Conservation (phyloP, 30 jellyfish, hydroid and myxozoan species). For the Cassiopea andromeda region DNA sequence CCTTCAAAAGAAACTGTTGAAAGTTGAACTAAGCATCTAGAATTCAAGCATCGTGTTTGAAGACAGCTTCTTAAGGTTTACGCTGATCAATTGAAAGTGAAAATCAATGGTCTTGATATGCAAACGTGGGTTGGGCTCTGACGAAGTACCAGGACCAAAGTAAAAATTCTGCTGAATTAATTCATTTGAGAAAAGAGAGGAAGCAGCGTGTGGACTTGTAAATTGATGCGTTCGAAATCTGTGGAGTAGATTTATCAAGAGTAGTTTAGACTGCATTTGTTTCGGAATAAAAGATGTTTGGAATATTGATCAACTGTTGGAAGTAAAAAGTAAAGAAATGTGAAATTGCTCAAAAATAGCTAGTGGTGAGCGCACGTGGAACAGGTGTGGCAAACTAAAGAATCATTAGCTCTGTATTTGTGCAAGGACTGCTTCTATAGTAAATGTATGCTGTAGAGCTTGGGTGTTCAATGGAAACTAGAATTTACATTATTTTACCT, state of each 20-base stretch:
- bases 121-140: no score
- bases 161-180: no score
- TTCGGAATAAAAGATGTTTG: neutral
- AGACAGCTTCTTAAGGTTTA: no score
- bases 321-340: constrained; percentile 25
- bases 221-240: neutral
- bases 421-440: constrained; percentile 9
- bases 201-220: no score
- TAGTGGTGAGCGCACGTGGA: constrained; percentile 14
- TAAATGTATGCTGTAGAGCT: constrained; percentile 24
- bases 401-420: constrained; percentile 11
- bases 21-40: no score
- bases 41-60: no score
- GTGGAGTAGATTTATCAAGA: neutral
- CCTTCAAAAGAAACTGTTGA: no score
- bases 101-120: no score
- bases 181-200: no score
- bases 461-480: neutral
- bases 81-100: no score
- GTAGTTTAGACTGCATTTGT: neutral
- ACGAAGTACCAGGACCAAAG: no score
- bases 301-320: neutral
- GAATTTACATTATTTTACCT: constrained; percentile 5
- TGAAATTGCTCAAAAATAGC: neutral
- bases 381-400: constrained; percentile 43